Base-by-base conservation (phyloP, 2,797 vertebrate genomes). In the Gadopsis bispinosus region DNA sequence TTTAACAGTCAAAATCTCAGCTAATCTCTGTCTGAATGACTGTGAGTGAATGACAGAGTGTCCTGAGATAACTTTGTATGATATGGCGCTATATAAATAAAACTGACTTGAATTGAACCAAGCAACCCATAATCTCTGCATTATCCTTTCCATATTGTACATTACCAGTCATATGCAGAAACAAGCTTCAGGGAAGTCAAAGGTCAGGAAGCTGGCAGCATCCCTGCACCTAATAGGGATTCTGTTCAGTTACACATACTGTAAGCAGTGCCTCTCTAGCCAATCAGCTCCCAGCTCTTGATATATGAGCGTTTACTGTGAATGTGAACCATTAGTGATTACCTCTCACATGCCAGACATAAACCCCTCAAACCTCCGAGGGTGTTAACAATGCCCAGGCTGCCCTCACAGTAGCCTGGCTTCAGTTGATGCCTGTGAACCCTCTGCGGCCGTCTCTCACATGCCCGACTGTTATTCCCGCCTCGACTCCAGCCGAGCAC, bases 341-440 rank as follows among this genome's bases (percentile, higher is more conserved):
- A 13, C 37, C 3, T 48, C 64, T 56, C 19, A 20, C 12, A 31
- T 29, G 62, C 73, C 70, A 80, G 51, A 75, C 51, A 35, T 43
- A 19, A 69, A 47, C 2, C 54, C 54, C 53, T 63, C 39, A 29
- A 37, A 63, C 53, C n/a, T 51, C 26, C 22, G 22, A 41, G 12
- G 8, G 69, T n/a, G 51, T 14, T 3, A 75, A 80, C 77, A 77
- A 69, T 69, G 56, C 59, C 69, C 55, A 53, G 66, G 35, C 59
- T 55, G 59, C 29, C 66, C 41, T 61, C 41, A 12, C 43, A 39
- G 60, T 7, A 20, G 43, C 45, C 68, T 2, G 20, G 48, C 65
- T 20, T 14, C 65, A 31, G 58, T 63, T 17, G 20, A 58, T 12
- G 75, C 74, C 73, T 90, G 85, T 83, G 85, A 91, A 91, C 86